Percentiles rank a stretch among this genome's conserved stretches.
Conservation (phyloP, 2,888 invertebrate genomes). For the Drosophila melanosoma region DNA sequence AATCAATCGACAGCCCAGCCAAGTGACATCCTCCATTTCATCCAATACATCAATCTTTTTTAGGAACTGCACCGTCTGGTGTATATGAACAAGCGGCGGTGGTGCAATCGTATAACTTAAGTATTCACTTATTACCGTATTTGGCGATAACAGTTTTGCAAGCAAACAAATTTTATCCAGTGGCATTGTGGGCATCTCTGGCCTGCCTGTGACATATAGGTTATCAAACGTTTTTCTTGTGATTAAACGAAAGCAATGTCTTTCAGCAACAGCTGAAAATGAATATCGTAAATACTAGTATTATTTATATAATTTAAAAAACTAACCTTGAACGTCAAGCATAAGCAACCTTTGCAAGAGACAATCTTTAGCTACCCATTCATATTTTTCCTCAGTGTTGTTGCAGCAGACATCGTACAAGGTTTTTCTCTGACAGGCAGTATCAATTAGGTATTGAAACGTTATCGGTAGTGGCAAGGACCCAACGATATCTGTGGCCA, state of each 20-base stretch:
- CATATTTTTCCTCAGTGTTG: constrained; percentile 39
- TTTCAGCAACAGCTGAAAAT: constrained; percentile 11
- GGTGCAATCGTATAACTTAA: constrained; percentile 47
- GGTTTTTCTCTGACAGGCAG: constrained; percentile 40
- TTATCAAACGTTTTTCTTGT: constrained; percentile 26
- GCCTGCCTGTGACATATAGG: constrained; percentile 21
- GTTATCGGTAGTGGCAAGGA: constrained; percentile 45
- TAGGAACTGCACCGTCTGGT: constrained; percentile 88
- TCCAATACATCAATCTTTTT: constrained; percentile 95
- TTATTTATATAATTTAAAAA: not conserved
- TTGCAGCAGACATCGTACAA: constrained; percentile 36
- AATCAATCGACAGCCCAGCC: constrained; percentile 91
- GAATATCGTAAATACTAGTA: not conserved
- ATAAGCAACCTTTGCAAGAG: constrained; percentile 46
- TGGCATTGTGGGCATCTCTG: constrained; percentile 47
- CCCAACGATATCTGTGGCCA: constrained; percentile 61
- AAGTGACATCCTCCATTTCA: constrained; percentile 92
- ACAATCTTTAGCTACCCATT: constrained; percentile 61
- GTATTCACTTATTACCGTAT: constrained; percentile 58
- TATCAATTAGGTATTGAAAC: constrained; percentile 64
- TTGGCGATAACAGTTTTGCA: constrained; percentile 54
- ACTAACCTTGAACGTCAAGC: constrained; percentile 50
- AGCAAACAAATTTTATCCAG: constrained; percentile 62
- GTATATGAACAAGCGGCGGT: constrained; percentile 47
- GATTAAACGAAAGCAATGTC: constrained; percentile 57